These are phyloP conservation scores for Cepaea nemoralis DNA, from an alignment of 1,140 invertebrate species.

Conservation along the genomic window DNA sequence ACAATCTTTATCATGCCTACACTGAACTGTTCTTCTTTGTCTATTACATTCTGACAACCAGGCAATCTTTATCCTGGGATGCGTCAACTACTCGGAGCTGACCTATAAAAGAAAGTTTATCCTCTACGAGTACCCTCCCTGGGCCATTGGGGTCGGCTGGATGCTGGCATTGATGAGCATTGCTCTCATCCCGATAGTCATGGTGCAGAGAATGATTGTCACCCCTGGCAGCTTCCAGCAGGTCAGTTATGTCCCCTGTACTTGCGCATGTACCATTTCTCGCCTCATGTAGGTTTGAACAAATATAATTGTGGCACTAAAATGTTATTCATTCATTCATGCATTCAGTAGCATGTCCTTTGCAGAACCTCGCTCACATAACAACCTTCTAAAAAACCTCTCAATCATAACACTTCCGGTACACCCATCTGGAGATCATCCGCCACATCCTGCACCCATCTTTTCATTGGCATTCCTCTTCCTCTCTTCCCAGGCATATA, in stretches of 20 bases:
- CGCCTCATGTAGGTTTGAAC: no score
- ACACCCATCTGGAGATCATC: no score
- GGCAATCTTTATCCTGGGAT: conserved; percentile 77
- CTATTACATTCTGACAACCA: conserved; percentile 70
- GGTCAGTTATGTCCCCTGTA: conserved; percentile 47
- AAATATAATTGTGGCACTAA: no score
- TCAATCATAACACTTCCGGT: no score
- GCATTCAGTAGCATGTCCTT: no score
- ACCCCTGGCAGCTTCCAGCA: conserved; percentile 56
- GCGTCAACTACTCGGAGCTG: conserved; percentile 75
- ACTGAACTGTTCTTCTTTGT: conserved; percentile 8
- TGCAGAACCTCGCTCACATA: no score
- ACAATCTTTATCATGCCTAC: not conserved
- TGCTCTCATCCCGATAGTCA: conserved; percentile 61
- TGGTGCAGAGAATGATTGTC: conserved; percentile 51
- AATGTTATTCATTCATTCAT: no score
- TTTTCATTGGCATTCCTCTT: no score
- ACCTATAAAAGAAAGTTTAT: conserved; percentile 71
- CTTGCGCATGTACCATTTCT: no score
- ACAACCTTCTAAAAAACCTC: no score
- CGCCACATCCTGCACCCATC: no score
- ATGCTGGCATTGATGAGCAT: conserved; percentile 56
- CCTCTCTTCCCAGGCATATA: no score
- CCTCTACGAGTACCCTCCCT: conserved; percentile 61
- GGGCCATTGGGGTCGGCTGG: conserved; percentile 66